Base-by-base conservation (phyloP, 1,140 invertebrate species). In the Lasaia peninsularis region DNA sequence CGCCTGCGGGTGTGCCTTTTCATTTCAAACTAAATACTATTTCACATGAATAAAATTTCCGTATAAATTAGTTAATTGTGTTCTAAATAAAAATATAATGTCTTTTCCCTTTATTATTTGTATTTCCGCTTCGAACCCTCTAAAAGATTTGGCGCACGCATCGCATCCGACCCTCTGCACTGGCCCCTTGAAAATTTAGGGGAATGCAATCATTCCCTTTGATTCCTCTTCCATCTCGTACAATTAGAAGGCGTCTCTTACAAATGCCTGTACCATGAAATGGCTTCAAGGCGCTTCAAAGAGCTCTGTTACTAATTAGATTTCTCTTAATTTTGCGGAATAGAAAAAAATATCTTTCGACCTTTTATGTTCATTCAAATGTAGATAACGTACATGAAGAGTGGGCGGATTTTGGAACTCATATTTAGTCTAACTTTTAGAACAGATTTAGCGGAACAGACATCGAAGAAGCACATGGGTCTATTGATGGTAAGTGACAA, bases 131-230 rank as follows among this genome's bases (percentile, higher is more conserved):
- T 60, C 57, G 51, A 56, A 49, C 57, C 71, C 80, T 71, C 76
- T 80, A 85, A 76, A 82, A 78, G 75, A 83, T 83, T 79, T 74
- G 67, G 75, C 75, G 74, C 74, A 86, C 82, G 80, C 81, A 78
- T 81, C 78, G 65, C 64, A 60, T 67, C 64, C 67, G 72, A 74
- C 80, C 85, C 78, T 65, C 73, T 65, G 65, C 56, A 62, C 53
- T 48, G 65, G 72, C 78, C 80, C 78, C 74, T 72, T 55, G 35
- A 31, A 67, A 80, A 78, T 79, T 74, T 71, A 75, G 77, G 81
- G 81, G 81, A 83, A 80, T 73, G 76, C 73, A 82, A 86, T 86
- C 82, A 82, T 88, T 85, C 80, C 82, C 83, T 88, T 86, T 88
- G 85, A 88, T 85, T 88, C 73, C 68, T 83, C 73, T 84, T 78